These are phyloP conservation scores for Microcebus griseorufus DNA, from an alignment of 2,113 vertebrate genomes.

Conservation along the genomic window DNA sequence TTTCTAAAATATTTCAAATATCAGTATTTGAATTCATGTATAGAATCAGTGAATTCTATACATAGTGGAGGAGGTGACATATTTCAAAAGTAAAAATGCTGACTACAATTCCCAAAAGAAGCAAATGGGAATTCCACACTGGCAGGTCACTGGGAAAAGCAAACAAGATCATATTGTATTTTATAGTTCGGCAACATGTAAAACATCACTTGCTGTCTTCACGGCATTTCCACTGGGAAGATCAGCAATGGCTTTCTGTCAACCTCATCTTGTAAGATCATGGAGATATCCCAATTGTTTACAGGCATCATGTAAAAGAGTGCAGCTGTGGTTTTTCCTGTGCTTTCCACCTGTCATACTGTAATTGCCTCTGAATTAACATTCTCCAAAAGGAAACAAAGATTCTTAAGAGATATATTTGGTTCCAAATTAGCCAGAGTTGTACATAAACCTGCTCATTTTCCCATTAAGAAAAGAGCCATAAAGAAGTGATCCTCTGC, in stretches of 20 bases:
- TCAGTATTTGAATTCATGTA: not conserved
- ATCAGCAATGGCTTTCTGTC: not conserved
- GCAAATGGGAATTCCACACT: not conserved
- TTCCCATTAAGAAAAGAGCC: slow-evolving; percentile 61
- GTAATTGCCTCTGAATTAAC: slow-evolving; percentile 53
- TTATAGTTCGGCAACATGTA: slow-evolving; percentile 4
- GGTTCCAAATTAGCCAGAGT: slow-evolving; percentile 47
- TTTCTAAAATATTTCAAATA: not conserved
- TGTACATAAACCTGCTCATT: slow-evolving; percentile 50
- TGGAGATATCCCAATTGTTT: slow-evolving; percentile 29
- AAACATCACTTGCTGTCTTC: slow-evolving; percentile 6
- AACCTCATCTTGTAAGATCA: slow-evolving; percentile 24
- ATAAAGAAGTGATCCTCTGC: slow-evolving; percentile 10
- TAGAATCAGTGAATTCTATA: not conserved
- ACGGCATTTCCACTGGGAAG: not conserved
- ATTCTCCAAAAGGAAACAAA: slow-evolving; percentile 39
- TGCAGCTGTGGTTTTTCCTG: slow-evolving; percentile 43
- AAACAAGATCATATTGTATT: slow-evolving; percentile 14
- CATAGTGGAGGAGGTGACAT: not conserved
- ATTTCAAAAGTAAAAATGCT: slow-evolving; percentile 48
- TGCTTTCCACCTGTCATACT: slow-evolving; percentile 35
- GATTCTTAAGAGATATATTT: slow-evolving; percentile 59
- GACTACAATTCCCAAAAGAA: slow-evolving; percentile 25
- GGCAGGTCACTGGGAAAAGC: not conserved
- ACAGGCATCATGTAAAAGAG: not conserved